Evolutionary conservation across 2,888 invertebrate species (phyloP).

Genomic region (Dexiosoma caninum): DNA sequence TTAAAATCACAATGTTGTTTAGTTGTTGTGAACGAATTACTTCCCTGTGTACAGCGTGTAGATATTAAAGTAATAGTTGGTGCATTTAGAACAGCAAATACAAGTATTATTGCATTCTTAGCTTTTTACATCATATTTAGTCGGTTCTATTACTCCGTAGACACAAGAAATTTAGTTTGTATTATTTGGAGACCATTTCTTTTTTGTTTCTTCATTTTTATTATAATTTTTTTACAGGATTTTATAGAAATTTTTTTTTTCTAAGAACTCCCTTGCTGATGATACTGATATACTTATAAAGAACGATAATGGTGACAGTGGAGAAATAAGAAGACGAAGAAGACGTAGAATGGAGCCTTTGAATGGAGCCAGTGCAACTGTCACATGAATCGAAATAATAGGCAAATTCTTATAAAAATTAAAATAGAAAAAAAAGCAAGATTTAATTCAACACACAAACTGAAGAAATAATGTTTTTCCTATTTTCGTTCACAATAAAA

Average conservation of each 20-base stretch:
- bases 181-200: conserved; percentile 7
- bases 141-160: conserved; percentile 36
- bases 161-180: conserved; percentile 27
- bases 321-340: conserved; percentile 2
- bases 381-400: conserved; percentile 58
- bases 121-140: conserved; percentile 48
- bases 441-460: background rate
- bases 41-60: conserved; percentile 45
- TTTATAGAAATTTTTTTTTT: conserved; percentile 17
- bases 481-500: background rate
- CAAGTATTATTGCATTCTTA: conserved; percentile 52
- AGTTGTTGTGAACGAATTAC: conserved; percentile 22
- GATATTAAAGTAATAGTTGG: conserved; percentile 58
- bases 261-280: conserved; percentile 41
- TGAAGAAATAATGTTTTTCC: background rate
- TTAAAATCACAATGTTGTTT: conserved; percentile 31
- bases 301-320: conserved; percentile 27
- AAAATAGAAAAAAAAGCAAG: background rate
- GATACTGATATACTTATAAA: conserved; percentile 38
- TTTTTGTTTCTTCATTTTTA: background rate
- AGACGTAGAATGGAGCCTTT: conserved; percentile 1
- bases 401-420: conserved; percentile 38
- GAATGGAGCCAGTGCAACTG: too few species aligned
- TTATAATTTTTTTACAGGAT: conserved; percentile 17
- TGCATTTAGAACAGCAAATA: background rate